A percentile compares a stretch with the other conserved stretches of the same genome.
phyloP scores from a whole-genome alignment of 2,113 vertebrate genomes.

The Eudorcas thomsonii region DNA sequence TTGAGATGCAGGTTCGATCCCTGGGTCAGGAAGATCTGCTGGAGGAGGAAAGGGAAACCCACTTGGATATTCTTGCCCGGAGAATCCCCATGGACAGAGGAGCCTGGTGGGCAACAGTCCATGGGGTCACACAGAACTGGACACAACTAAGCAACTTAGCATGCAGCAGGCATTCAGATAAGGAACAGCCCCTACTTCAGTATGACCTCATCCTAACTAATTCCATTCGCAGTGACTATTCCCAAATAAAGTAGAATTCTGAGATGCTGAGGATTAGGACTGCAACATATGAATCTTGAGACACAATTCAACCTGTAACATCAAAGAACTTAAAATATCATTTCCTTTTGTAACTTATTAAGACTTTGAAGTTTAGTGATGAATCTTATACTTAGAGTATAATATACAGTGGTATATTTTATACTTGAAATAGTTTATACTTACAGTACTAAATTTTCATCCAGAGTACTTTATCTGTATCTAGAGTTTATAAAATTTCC shows the following conservation, averaged over 20 bases:
- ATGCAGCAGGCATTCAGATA: not conserved
- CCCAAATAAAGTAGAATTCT: not conserved
- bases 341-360: not conserved
- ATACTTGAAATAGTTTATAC: not conserved
- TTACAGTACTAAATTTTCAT: not conserved
- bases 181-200: no score
- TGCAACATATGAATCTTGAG: not conserved
- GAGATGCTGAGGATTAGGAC: not conserved
- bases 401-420: not conserved
- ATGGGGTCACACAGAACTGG: not conserved
- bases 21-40: not conserved
- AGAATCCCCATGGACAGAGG: not conserved
- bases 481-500: not conserved
- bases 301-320: not conserved
- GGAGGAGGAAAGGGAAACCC: not conserved
- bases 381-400: not conserved
- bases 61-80: not conserved
- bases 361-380: not conserved
- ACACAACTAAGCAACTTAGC: not conserved
- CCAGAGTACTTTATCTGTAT: not conserved
- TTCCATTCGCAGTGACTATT: not conserved
- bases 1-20: not conserved
- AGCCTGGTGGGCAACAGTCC: not conserved
- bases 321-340: not conserved
- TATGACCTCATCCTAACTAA: not conserved